Percentiles rank a stretch among this genome's conserved stretches.
Conservation (phyloP, 2,888 invertebrate species). For the Melipona bicolor region DNA sequence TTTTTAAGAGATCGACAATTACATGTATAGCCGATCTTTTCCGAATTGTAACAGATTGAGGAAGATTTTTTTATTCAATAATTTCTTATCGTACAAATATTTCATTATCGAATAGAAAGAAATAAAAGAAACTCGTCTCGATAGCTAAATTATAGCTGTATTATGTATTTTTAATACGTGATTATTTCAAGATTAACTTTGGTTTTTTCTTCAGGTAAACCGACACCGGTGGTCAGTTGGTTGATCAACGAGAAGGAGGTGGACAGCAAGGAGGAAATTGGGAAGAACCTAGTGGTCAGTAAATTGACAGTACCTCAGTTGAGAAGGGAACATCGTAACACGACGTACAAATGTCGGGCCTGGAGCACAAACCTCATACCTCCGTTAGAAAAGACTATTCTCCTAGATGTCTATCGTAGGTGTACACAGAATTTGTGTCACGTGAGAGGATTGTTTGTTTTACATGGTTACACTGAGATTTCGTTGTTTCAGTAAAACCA, state of each 20-base stretch:
- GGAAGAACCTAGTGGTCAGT: constrained; percentile 92
- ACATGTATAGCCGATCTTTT: no score
- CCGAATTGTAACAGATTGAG: no score
- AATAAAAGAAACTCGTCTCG: no score
- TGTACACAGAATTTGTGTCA: constrained; percentile 70
- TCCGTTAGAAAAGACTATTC: constrained; percentile 92
- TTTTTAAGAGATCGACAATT: no score
- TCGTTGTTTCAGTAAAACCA: constrained; percentile 89
- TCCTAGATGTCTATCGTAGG: constrained; percentile 94
- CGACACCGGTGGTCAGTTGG: constrained; percentile 94
- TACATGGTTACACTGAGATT: neutral
- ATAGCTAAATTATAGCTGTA: no score
- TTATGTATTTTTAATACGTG: no score
- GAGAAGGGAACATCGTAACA: constrained; percentile 91
- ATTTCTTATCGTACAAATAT: no score
- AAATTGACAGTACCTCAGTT: constrained; percentile 90
- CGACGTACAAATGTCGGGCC: constrained; percentile 94
- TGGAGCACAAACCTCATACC: constrained; percentile 94
- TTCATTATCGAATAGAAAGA: no score
- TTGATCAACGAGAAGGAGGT: constrained; percentile 87
- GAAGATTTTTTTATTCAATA: no score
- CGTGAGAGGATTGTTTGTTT: neutral
- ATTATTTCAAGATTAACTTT: no score
- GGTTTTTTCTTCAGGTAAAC: constrained; percentile 87
- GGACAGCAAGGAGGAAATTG: constrained; percentile 86